A percentile compares a stretch with the other conserved stretches of the same genome.
Evolutionary conservation across 2,888 invertebrate genomes (phyloP).

Genomic region (Drosophila niveifrons): DNA sequence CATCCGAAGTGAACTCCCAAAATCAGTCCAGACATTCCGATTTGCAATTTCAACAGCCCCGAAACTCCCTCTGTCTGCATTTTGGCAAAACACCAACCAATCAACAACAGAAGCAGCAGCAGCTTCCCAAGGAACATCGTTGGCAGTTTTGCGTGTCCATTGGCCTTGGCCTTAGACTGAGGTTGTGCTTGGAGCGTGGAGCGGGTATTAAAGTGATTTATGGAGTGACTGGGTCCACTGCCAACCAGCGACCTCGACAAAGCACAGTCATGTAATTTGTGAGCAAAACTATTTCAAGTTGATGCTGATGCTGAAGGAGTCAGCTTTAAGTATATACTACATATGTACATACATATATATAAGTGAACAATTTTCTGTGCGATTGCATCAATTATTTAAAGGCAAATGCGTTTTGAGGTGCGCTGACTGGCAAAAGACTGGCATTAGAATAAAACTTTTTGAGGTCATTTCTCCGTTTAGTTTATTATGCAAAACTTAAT

Average conservation of each 20-base stretch:
- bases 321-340: conserved; percentile 38
- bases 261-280: conserved; percentile 33
- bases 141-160: conserved; percentile 1
- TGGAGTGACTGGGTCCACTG: conserved; percentile 40
- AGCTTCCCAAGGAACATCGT: background rate
- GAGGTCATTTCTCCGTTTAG: conserved; percentile 48
- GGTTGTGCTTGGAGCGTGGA: conserved; percentile 8
- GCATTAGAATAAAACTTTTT: conserved; percentile 15
- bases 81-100: conserved; percentile 9
- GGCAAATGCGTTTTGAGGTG: conserved; percentile 17
- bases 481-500: conserved; percentile 76
- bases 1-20: conserved; percentile 21
- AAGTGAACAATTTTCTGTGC: conserved; percentile 46
- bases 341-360: background rate
- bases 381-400: conserved; percentile 67
- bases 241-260: conserved; percentile 33
- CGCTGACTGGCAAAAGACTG: conserved; percentile 17
- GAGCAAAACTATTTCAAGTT: conserved; percentile 36
- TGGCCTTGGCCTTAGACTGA: conserved; percentile 17
- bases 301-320: conserved; percentile 17
- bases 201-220: conserved; percentile 57
- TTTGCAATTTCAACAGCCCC: conserved; percentile 9
- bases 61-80: background rate
- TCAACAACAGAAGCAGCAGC: background rate
- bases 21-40: conserved; percentile 26